Evolutionary conservation across 2,113 vertebrate species (phyloP).

Genomic region (Theropithecus gelada): DNA sequence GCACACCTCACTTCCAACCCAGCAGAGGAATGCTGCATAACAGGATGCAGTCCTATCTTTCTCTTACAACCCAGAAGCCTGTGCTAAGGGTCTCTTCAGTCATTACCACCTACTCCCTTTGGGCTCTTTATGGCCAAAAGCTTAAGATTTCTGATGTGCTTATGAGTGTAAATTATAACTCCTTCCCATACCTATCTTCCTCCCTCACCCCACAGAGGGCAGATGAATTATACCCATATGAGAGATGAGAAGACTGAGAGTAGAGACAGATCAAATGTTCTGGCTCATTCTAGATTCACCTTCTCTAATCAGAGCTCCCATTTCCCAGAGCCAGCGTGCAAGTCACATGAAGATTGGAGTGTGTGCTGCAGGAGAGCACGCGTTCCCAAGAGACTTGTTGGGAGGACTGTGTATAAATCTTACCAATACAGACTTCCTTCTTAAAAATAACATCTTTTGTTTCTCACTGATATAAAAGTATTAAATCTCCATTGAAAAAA

Average conservation of each 20-base stretch:
- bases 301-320: neutral
- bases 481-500: slow-evolving; percentile 39
- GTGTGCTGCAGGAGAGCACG: neutral
- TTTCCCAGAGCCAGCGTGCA: neutral
- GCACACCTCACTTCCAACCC: slow-evolving; percentile 71
- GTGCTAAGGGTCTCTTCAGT: neutral
- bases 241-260: slow-evolving; percentile 14
- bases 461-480: slow-evolving; percentile 49
- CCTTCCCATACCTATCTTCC: neutral
- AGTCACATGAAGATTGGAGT: neutral
- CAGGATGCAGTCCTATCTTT: neutral
- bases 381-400: slow-evolving; percentile 9
- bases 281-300: neutral
- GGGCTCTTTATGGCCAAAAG: neutral
- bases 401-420: slow-evolving; percentile 27
- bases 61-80: neutral
- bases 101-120: neutral
- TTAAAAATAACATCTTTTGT: slow-evolving; percentile 47
- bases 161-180: neutral
- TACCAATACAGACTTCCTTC: neutral
- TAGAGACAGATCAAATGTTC: neutral
- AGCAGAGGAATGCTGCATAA: slow-evolving; percentile 40
- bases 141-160: neutral
- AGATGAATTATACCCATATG: neutral
- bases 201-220: neutral